phyloP scores from a whole-genome alignment of 92 coral and sea anemone species.

The Actinernus sp. region DNA sequence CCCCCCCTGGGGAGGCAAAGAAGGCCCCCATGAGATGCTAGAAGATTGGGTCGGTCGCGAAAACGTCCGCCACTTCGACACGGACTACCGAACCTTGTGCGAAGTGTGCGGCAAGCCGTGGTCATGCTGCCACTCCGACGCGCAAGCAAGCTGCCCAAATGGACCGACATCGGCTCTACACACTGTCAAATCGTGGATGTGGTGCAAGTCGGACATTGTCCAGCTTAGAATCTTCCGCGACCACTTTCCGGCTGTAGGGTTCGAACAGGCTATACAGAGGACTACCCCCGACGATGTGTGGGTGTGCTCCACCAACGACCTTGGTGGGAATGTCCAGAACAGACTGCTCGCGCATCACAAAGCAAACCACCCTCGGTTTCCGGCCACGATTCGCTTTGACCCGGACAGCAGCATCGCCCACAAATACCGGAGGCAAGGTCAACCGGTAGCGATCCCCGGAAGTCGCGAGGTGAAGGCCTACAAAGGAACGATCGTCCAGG shows the following conservation, averaged over 20 bases:
- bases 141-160: not conserved
- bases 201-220: conserved; percentile 5
- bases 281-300: conserved; percentile 12
- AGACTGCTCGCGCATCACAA: conserved; percentile 11
- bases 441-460: conserved; percentile 4
- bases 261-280: not conserved
- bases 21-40: no score
- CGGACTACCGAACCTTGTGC: conserved; percentile 17
- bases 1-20: no score
- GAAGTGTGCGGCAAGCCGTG: conserved; percentile 2
- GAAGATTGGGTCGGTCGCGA: no score
- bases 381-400: conserved; percentile 14
- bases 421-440: conserved; percentile 12
- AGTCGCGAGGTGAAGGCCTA: not conserved
- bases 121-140: no score
- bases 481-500: conserved; percentile 1
- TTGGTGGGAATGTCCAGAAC: not conserved
- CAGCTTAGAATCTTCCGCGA: conserved; percentile 3
- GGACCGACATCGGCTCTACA: conserved; percentile 4
- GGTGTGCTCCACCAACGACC: conserved; percentile 15
- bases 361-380: not conserved
- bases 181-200: not conserved
- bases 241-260: not conserved
- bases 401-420: conserved; percentile 16
- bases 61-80: conserved; percentile 9